Percentiles rank a stretch among this genome's conserved stretches.
Evolutionary conservation across 2,797 vertebrate genomes (phyloP).

Genomic region (Propithecus deckenii): DNA sequence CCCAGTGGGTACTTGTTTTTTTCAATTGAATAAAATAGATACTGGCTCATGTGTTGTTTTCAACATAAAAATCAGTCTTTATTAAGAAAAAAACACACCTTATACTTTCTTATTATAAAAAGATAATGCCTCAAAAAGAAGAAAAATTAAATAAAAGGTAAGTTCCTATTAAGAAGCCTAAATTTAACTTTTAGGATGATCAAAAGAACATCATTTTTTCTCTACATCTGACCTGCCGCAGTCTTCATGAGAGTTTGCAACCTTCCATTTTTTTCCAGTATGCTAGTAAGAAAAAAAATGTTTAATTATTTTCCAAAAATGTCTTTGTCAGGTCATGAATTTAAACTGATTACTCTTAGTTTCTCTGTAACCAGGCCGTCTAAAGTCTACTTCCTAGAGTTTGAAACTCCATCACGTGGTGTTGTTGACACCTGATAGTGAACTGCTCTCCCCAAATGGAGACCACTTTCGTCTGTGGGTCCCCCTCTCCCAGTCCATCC

Average conservation of each 20-base stretch:
- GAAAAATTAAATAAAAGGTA: background rate
- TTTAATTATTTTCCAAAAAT: background rate
- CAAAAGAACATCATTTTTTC: background rate
- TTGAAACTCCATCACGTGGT: background rate
- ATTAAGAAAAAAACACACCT: slow-evolving; percentile 2
- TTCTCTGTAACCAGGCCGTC: background rate
- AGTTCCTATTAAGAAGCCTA: background rate
- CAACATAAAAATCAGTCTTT: background rate
- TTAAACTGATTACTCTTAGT: background rate
- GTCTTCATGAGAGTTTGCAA: background rate
- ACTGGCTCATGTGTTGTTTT: background rate
- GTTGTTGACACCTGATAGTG: background rate
- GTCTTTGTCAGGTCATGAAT: background rate
- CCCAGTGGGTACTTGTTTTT: background rate
- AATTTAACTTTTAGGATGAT: background rate
- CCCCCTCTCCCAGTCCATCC: background rate
- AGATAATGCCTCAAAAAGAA: background rate
- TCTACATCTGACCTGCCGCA: background rate
- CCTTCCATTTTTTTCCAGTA: background rate
- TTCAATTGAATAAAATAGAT: background rate
- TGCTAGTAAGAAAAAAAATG: background rate
- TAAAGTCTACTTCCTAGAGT: background rate
- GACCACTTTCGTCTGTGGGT: background rate
- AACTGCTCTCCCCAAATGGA: background rate
- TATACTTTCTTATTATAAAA: background rate